Evolutionary conservation across 2,797 vertebrate species (phyloP), one percentile per base, ranked within the genome.

Genomic region (Galago senegalensis): DNA sequence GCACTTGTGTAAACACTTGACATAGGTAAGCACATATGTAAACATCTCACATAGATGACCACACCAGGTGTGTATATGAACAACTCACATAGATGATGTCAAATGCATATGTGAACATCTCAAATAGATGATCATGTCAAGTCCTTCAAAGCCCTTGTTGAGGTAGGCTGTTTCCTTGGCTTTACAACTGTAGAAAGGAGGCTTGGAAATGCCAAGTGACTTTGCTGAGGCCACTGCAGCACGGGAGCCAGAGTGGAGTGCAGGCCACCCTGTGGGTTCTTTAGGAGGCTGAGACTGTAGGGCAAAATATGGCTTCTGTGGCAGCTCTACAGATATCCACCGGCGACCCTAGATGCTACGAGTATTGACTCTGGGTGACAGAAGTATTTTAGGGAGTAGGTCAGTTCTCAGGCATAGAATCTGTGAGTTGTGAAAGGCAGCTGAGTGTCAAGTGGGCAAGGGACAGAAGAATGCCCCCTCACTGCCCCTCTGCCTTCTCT

Each of bases 331-430:
- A 7, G 4, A 29, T 7, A 0, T 27, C 9, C 20, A 1, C 2
- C 0, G 1, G 11, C 11, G 25, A 7, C 4, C 8, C 5, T 25
- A 25, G 13, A 6, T 2, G 1, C 81, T 4, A 1, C 7, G 5
- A 5, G 29, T 11, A 4, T 3, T 14, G 27, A 4, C 27, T 21
- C 1, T 86, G 21, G 72, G 49, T 29, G 17, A 49, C 14, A 70
- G 7, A 17, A 29, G 3, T 13, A 18, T 21, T 58, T 72, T 9
- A 25, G 80, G 5, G 6, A 63, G 49, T 21, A 56, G 75, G 3
- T 61, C n/a, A 17, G 3, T 29, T 63, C n/a, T 53, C 29, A 18
- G 31, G 12, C 3, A 11, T 5, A 0, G 12, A 7, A 12, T 53
- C 21, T 7, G 23, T 0, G 25, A 9, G 13, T 8, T 29, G 10